Evolutionary conservation across 2,797 vertebrate species (phyloP).

Genomic region (Acomys russatus): DNA sequence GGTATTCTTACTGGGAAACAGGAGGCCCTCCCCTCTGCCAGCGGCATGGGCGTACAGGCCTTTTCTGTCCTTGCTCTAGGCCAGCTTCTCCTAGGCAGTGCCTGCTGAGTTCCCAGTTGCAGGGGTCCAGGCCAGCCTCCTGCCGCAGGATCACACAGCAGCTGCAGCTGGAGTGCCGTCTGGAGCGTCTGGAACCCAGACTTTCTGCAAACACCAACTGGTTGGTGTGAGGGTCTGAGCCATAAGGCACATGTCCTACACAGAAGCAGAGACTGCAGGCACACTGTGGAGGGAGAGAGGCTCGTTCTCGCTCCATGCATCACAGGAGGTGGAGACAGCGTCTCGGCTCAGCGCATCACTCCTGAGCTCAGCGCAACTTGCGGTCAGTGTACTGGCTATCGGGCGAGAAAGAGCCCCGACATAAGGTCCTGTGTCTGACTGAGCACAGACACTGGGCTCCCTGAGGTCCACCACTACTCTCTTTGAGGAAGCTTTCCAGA

Average conservation of each 20-base stretch:
- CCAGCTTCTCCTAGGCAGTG: no score
- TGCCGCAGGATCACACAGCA: neutral
- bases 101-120: neutral
- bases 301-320: neutral
- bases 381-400: neutral
- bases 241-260: neutral
- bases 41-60: neutral
- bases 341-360: neutral
- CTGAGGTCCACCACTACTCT: no score
- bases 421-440: neutral
- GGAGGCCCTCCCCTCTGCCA: neutral
- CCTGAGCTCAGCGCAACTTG: neutral
- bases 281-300: neutral
- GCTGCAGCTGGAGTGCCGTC: neutral
- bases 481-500: neutral
- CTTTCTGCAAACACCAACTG: neutral
- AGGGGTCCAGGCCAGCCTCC: neutral
- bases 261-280: neutral
- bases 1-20: rapidly evolving
- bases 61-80: neutral
- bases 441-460: neutral
- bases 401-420: neutral
- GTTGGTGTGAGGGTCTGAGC: neutral
- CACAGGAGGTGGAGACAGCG: neutral
- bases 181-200: no score